Evolutionary conservation across 2,797 vertebrate genomes (phyloP).

Genomic region (Malurus leucopterus): DNA sequence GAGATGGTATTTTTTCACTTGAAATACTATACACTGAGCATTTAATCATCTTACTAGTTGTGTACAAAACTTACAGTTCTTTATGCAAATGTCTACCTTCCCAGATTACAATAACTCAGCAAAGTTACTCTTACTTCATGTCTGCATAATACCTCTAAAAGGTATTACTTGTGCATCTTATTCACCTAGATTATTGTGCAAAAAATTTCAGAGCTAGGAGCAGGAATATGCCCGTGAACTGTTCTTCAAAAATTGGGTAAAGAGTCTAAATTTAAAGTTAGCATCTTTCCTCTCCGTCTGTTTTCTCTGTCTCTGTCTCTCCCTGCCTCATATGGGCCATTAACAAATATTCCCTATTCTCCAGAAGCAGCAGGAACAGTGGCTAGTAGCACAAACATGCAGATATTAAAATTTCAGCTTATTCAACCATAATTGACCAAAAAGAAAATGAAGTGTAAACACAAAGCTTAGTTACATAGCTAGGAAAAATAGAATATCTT

Average conservation of each 20-base stretch:
- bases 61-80: not conserved
- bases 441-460: slow-evolving; percentile 36
- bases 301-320: not conserved
- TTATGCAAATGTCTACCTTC: not conserved
- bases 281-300: not conserved
- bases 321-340: not conserved
- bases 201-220: not conserved
- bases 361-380: slow-evolving; percentile 5
- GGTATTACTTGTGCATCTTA: not conserved
- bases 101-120: not conserved
- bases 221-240: not conserved
- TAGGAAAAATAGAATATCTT: not conserved
- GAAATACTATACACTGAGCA: not conserved
- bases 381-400: not conserved
- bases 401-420: slow-evolving; percentile 39
- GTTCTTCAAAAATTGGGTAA: not conserved
- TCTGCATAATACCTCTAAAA: not conserved
- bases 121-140: not conserved
- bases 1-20: not conserved
- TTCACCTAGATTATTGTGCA: not conserved
- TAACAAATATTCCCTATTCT: slow-evolving; percentile 5
- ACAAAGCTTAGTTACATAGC: not conserved
- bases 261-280: not conserved
- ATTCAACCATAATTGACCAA: slow-evolving; percentile 13
- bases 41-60: not conserved